Conservation (phyloP, 2,888 invertebrate genomes). For the Acleris holmiana region DNA sequence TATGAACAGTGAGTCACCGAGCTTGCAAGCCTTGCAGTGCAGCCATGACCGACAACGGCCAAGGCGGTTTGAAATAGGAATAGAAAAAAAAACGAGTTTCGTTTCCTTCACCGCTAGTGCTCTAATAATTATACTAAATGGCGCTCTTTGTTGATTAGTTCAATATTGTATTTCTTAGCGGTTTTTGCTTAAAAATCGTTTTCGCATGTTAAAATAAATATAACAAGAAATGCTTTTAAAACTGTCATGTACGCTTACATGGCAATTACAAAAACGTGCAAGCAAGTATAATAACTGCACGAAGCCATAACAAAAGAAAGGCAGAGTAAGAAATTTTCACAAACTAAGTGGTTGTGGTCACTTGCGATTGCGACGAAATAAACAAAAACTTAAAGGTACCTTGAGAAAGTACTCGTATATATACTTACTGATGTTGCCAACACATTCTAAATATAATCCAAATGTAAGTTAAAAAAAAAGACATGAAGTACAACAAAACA, state of each 20-base stretch:
- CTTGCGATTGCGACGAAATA: neutral
- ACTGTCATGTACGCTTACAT: neutral
- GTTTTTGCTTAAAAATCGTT: too few relatives aligned
- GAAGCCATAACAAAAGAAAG: conserved; percentile 1
- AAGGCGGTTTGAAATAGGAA: conserved; percentile 31
- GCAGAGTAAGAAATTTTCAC: neutral
- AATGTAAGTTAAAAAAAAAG: too few relatives aligned
- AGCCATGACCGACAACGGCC: conserved; percentile 27
- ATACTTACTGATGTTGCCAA: too few relatives aligned
- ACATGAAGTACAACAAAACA: too few relatives aligned
- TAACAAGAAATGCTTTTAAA: neutral
- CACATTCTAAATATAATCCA: too few relatives aligned
- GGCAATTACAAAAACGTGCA: neutral
- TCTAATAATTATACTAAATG: too few relatives aligned
- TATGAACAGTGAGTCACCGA: conserved; percentile 14
- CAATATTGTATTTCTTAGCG: too few relatives aligned
- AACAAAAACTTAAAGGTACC: too few relatives aligned
- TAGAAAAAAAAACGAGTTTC: conserved; percentile 31
- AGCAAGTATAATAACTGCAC: neutral
- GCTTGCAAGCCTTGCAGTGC: conserved; percentile 7
- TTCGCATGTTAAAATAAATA: too few relatives aligned
- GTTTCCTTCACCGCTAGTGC: conserved; percentile 18
- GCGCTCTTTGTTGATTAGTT: too few relatives aligned
- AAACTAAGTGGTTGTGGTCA: neutral
- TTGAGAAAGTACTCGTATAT: too few relatives aligned